Base-by-base conservation (phyloP, 2,888 invertebrate genomes). In the Smittia sp. region DNA sequence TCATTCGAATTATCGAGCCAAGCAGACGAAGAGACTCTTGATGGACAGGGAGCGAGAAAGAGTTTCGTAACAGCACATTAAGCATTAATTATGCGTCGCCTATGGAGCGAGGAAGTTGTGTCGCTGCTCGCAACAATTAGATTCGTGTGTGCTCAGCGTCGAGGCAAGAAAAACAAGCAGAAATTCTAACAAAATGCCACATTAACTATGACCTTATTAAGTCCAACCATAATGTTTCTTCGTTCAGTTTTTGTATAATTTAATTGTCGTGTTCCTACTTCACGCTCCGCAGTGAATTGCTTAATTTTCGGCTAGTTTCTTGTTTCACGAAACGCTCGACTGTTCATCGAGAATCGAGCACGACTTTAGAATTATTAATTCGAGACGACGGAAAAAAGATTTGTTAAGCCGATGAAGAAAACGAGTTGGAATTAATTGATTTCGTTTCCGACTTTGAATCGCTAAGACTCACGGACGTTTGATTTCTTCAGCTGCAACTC, bases 31-130 rank as follows among this genome's bases (percentile, higher is more conserved):
- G n/a, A 46, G 4, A 11, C n/a, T n/a, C n/a, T 46, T 46, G 46
- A 46, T 46, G 46, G 46, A 46, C 46, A 46, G 15, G 4, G 46
- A 46, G 15, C 2, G 18, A 58, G 20, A 58, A 58, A 58, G 22
- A 58, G 58, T 24, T 67, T 24, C 67, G 41, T 46, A 67, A 67
- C 41, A 67, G 67, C 41, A 67, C 67, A 67, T 67, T 67, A 67
- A 67, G 67, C 67, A 67, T 67, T 67, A 67, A 67, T 67, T 67
- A 67, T 67, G 67, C 67, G 41, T 67, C 67, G 58, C 20, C 58
- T 58, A 58, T 58, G 20, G 22, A 58, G 58, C 58, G 46, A 46
- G n/a, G 46, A 7, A 15, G 15, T 58, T 3, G 2, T 4, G 58
- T 58, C 58, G 67, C 46, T 39, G 9, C 32, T 32, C 27, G 27